Evolutionary conservation across 37 sponge, comb jelly and placozoan genomes (phyloP).

Genomic region (Agelas oroides): DNA sequence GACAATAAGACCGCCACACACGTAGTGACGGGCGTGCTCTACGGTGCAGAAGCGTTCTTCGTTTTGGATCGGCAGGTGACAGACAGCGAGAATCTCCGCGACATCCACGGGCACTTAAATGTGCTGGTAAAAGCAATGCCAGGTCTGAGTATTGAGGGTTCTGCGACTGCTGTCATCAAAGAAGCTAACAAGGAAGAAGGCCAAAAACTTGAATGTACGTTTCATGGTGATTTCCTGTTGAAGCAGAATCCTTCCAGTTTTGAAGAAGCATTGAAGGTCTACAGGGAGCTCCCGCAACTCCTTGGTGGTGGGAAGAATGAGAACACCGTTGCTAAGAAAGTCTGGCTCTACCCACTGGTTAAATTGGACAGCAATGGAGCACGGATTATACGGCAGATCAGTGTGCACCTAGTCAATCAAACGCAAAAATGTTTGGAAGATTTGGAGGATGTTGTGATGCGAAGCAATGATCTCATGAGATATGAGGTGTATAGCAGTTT

Average conservation of each 20-base stretch:
- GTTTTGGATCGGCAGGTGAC: slow-evolving; percentile 41
- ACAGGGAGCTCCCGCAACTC: slow-evolving; percentile 21
- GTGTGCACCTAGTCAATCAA: slow-evolving; percentile 2
- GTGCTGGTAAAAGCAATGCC: slow-evolving; percentile 17
- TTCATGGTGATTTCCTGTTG: slow-evolving; percentile 41
- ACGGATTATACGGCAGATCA: slow-evolving; percentile 1
- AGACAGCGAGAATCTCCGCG: background rate
- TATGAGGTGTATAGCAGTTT: background rate
- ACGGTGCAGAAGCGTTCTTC: slow-evolving; percentile 64
- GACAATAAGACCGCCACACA: slow-evolving; percentile 43
- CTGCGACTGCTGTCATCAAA: too few species aligned
- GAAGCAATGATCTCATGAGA: slow-evolving; percentile 27
- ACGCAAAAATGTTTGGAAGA: slow-evolving; percentile 23
- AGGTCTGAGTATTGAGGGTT: background rate
- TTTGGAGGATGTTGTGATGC: background rate
- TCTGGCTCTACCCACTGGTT: slow-evolving; percentile 24
- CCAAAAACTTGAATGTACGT: slow-evolving; percentile 37
- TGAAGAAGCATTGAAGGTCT: slow-evolving; percentile 37
- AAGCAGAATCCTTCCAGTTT: slow-evolving; percentile 24
- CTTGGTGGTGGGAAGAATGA: background rate
- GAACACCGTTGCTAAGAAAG: slow-evolving; percentile 31
- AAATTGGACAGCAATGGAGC: slow-evolving; percentile 4
- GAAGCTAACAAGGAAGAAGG: background rate
- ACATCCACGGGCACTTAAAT: slow-evolving; percentile 23
- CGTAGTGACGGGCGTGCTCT: slow-evolving; percentile 40